A percentile compares a stretch with the other conserved stretches of the same genome.
Conservation (phyloP, 2,113 vertebrate genomes). For the Poeciliopsis occidentalis region DNA sequence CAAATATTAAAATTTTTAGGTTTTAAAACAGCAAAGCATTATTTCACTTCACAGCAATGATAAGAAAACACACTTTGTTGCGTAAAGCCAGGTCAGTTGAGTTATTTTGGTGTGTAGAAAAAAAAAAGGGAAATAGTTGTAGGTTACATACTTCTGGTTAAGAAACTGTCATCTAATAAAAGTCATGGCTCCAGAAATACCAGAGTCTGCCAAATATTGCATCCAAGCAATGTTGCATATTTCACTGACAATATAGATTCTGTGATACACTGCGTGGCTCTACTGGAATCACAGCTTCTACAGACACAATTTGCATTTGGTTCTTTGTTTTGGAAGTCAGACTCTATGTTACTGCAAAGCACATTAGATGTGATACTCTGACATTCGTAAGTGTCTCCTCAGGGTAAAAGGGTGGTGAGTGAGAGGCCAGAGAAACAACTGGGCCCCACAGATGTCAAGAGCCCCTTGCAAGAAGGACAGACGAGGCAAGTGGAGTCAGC, state of each 20-base stretch:
- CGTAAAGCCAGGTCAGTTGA: background rate
- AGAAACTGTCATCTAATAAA: too few relatives aligned
- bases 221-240: background rate
- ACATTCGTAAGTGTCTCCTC: slow-evolving; percentile 29
- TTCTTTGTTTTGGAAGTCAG: too few relatives aligned
- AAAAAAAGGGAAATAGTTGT: background rate
- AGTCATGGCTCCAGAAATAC: background rate
- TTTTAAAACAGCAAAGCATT: background rate
- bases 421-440: slow-evolving; percentile 80
- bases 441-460: slow-evolving; percentile 55
- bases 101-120: background rate
- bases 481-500: slow-evolving; percentile 64
- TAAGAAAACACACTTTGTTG: background rate
- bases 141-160: too few relatives aligned
- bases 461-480: slow-evolving; percentile 69
- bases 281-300: too few relatives aligned
- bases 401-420: slow-evolving; percentile 90
- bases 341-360: too few relatives aligned
- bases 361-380: background rate
- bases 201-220: background rate
- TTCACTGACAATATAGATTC: background rate
- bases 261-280: background rate
- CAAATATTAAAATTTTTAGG: too few relatives aligned
- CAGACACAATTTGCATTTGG: too few relatives aligned
- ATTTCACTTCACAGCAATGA: background rate